These are phyloP conservation scores for Hippoglossus hippoglossus DNA, from an alignment of 2,797 vertebrate species.

Conservation along the genomic window DNA sequence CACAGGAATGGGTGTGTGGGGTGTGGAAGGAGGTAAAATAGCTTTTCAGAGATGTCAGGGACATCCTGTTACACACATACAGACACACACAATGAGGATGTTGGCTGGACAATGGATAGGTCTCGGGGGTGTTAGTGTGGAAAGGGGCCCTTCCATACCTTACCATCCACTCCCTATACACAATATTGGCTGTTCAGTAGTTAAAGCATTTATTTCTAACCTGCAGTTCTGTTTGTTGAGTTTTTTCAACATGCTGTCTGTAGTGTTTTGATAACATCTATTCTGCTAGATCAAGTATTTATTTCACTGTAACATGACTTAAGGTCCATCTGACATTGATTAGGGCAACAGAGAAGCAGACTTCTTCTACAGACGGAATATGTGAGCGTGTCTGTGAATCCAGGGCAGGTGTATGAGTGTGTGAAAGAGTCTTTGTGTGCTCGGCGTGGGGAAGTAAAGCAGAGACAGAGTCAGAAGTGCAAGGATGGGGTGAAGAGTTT, in stretches of 20 bases:
- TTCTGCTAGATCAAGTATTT: slow-evolving; percentile 6
- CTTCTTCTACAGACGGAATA: slow-evolving; percentile 30
- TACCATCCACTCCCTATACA: slow-evolving; percentile 52
- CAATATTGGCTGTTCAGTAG: slow-evolving; percentile 47
- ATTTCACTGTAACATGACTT: slow-evolving; percentile 9
- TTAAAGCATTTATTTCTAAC: slow-evolving; percentile 24
- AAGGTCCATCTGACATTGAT: slow-evolving; percentile 9
- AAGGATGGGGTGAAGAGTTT: slow-evolving; percentile 54
- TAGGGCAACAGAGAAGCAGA: slow-evolving; percentile 17
- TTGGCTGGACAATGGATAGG: slow-evolving; percentile 77
- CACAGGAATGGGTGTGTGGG: slow-evolving; percentile 77
- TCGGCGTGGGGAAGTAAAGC: slow-evolving; percentile 48
- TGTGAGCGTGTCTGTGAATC: slow-evolving; percentile 43
- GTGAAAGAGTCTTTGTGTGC: slow-evolving; percentile 73
- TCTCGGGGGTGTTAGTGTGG: slow-evolving; percentile 72
- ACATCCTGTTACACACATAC: slow-evolving; percentile 70
- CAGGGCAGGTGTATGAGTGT: slow-evolving; percentile 64
- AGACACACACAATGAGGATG: slow-evolving; percentile 73
- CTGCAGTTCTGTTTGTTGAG: not conserved
- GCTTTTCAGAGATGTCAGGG: slow-evolving; percentile 76
- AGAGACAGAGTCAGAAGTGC: slow-evolving; percentile 63
- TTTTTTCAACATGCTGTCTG: slow-evolving; percentile 19
- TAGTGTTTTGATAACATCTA: slow-evolving; percentile 2
- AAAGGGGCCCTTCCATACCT: slow-evolving; percentile 73
- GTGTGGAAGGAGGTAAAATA: slow-evolving; percentile 65